Evolutionary conservation across 2,888 invertebrate species (phyloP).

Genomic region (Heliconius ethilla): DNA sequence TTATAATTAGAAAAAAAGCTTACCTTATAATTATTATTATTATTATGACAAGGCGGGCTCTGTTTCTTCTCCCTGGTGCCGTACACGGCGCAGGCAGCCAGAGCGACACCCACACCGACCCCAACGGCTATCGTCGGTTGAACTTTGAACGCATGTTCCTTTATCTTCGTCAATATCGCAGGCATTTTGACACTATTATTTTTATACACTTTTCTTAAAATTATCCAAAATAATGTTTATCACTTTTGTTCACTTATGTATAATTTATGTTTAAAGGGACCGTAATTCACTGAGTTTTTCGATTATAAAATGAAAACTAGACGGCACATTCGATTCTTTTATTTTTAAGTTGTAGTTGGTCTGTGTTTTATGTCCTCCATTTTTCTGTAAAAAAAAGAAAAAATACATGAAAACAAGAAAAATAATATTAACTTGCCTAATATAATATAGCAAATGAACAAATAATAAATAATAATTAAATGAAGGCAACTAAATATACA

Average conservation of each 20-base stretch:
- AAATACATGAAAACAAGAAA: slow-evolving; percentile 5
- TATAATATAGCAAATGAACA: neutral
- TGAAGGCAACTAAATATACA: neutral
- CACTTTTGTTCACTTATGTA: slow-evolving; percentile 14
- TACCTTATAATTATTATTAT: slow-evolving; percentile 78
- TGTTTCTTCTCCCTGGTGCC: slow-evolving; percentile 71
- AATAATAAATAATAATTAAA: neutral
- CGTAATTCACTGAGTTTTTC: slow-evolving; percentile 42
- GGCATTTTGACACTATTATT: slow-evolving; percentile 63
- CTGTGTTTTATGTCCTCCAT: slow-evolving; percentile 59
- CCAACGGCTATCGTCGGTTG: slow-evolving; percentile 71
- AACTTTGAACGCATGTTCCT: slow-evolving; percentile 73
- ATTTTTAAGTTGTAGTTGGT: slow-evolving; percentile 42
- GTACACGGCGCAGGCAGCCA: slow-evolving; percentile 73
- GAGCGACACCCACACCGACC: slow-evolving; percentile 73
- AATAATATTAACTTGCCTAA: neutral
- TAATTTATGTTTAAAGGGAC: slow-evolving; percentile 48
- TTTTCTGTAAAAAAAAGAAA: slow-evolving; percentile 62
- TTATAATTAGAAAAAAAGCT: slow-evolving; percentile 23
- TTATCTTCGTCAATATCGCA: slow-evolving; percentile 74
- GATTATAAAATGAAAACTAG: slow-evolving; percentile 39
- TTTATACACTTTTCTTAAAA: slow-evolving; percentile 28
- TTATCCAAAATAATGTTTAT: slow-evolving; percentile 3
- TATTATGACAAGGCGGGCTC: slow-evolving; percentile 66
- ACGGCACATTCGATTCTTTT: slow-evolving; percentile 26